A percentile compares a stretch with the other conserved stretches of the same genome.
Evolutionary conservation across 2,888 invertebrate species (phyloP).

Genomic region (Autographa gamma): DNA sequence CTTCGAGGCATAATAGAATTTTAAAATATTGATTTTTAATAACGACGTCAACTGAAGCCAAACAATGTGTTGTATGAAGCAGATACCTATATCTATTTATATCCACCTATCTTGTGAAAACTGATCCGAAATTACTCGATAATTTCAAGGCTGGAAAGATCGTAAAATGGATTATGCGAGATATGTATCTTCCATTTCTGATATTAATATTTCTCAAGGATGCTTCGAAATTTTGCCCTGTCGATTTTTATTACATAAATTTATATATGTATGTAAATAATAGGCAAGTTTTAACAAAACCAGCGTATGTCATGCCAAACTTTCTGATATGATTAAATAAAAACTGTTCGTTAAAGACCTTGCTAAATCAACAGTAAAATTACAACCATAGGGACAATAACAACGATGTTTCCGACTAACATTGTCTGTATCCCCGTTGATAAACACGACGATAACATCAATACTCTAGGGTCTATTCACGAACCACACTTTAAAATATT

Average conservation of each 20-base stretch:
- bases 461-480: background rate
- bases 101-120: background rate
- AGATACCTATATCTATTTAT: background rate
- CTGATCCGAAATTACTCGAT: background rate
- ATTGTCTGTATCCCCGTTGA: background rate
- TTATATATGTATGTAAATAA: background rate
- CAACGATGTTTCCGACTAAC: background rate
- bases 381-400: background rate
- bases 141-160: background rate
- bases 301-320: no score
- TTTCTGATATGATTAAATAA: background rate
- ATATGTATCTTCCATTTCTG: conserved; percentile 17
- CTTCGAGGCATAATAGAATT: conserved; percentile 46
- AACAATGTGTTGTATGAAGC: background rate
- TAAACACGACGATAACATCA: background rate
- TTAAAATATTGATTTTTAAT: conserved; percentile 51
- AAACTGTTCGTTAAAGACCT: background rate
- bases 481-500: conserved; percentile 9
- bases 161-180: conserved; percentile 19
- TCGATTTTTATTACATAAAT: background rate
- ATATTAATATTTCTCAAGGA: conserved; percentile 28
- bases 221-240: conserved; percentile 12
- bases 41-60: conserved; percentile 3
- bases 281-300: background rate
- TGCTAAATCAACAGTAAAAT: background rate